Percentiles rank a stretch among this genome's conserved stretches.
Conservation (phyloP, 53 echinoderm and acorn worm genomes). For the Paracentrotus lividus region DNA sequence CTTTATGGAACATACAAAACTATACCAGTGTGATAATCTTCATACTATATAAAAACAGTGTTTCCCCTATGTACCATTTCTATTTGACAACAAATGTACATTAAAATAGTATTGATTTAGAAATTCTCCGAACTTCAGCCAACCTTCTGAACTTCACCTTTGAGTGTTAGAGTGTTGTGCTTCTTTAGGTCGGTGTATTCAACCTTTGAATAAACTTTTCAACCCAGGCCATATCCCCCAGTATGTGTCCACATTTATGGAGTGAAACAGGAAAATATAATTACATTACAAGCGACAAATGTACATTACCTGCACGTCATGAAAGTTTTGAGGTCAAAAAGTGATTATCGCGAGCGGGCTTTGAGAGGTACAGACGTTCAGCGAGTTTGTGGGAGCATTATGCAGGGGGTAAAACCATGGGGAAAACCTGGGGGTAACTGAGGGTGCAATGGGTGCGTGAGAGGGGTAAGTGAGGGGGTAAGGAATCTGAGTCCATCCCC, state of each 20-base stretch:
- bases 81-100: no score
- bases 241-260: not conserved
- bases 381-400: not conserved
- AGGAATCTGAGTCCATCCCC: slow-evolving; percentile 59
- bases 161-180: not conserved
- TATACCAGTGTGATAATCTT: no score
- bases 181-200: not conserved
- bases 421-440: not conserved
- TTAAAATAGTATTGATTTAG: no score
- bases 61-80: no score
- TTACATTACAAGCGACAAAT: not conserved
- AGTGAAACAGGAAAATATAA: not conserved
- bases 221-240: not conserved
- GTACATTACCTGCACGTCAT: not conserved
- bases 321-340: not conserved
- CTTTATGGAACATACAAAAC: no score
- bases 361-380: not conserved
- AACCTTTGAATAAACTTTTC: slow-evolving; percentile 38
- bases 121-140: no score
- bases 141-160: no score
- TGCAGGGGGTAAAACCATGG: not conserved
- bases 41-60: no score
- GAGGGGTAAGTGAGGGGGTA: slow-evolving; percentile 4
- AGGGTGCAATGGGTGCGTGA: not conserved
- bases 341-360: slow-evolving; percentile 6